Percentiles rank a stretch among this genome's conserved stretches.
Evolutionary conservation across 64 coral and sea anemone genomes (phyloP).

Genomic region (Orbicella faveolata): DNA sequence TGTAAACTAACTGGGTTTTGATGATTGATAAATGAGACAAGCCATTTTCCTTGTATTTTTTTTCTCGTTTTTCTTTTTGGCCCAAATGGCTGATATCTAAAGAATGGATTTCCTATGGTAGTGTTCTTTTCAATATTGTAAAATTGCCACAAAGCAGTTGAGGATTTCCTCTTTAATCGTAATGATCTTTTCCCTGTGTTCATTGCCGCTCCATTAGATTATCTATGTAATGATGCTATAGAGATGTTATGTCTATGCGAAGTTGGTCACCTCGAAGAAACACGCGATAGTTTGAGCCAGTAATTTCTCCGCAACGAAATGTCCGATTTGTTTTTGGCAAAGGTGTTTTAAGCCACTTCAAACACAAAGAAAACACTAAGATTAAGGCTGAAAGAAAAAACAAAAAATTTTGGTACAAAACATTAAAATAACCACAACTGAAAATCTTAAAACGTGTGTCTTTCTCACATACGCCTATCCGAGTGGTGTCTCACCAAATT

Average conservation of each 20-base stretch:
- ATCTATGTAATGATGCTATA: slow-evolving; percentile 29
- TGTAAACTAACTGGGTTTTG: not conserved
- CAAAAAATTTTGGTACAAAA: not conserved
- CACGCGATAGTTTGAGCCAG: slow-evolving; percentile 11
- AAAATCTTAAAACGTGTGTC: not conserved
- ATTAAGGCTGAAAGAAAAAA: not conserved
- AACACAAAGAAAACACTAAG: not conserved
- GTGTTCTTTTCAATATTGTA: slow-evolving; percentile 8
- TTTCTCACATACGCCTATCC: not conserved
- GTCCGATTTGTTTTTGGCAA: not conserved
- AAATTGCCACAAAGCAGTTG: slow-evolving; percentile 22
- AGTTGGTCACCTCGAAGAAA: not conserved
- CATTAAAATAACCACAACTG: not conserved
- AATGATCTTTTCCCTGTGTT: slow-evolving; percentile 40
- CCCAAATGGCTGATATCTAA: not conserved
- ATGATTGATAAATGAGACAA: not conserved
- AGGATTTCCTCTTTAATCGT: slow-evolving; percentile 22
- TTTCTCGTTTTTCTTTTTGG: not conserved
- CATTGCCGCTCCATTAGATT: slow-evolving; percentile 47
- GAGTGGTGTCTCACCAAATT: not conserved
- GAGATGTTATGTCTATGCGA: slow-evolving; percentile 22
- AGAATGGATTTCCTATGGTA: not conserved
- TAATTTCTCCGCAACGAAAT: not conserved
- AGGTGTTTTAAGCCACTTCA: not conserved
- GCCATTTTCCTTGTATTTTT: not conserved